Base-by-base conservation (phyloP, 2,797 vertebrate species). In the Malacoraja senta region DNA sequence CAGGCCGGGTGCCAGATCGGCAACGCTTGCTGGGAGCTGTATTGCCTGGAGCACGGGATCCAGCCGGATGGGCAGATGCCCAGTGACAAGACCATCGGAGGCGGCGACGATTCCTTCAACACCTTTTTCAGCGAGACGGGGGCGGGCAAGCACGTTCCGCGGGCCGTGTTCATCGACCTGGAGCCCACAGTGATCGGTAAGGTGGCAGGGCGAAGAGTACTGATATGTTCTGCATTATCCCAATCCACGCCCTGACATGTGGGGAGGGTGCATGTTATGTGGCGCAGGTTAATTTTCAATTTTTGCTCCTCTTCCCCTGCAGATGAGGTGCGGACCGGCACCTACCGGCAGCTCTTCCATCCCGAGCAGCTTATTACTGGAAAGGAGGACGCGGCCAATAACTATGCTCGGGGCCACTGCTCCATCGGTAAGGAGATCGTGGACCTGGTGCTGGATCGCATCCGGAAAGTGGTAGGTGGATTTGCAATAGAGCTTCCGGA, bases 1-100 rank as follows among this genome's bases (percentile, higher is more conserved):
- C 98, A 98, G 95, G 98, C 98, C 1, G 98, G 98, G 26, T 97
- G 98, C 78, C 98, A 98, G 96, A 98, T 97, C 86, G 98, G 98
- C 94, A 98, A 98, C 7, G 97, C 98, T 0, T 98, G 98, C 96
- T 98, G 98, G 98, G 98, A 98, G 79, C 97, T 99, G 93, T 98
- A 98, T 95, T 98, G 98, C 94, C 95, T 98, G 90, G 98, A 98
- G 93, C 98, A 98, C 0, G 96, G 97, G 81, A 96, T 98, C 74
- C 97, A 97, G 93, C 97, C 97, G 0, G 98, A 99, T 0, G 98
- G 98, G 8, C 96, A 96, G 94, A 96, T 97, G 93, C 96, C 97
- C 2, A 88, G 93, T 1, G 94, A 95, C 8, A 80, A 94, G 0
- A 81, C 79, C 79, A 94, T 94, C 38, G 95, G 94, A 1, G 94